A percentile compares a stretch with the other conserved stretches of the same genome.
These are phyloP conservation scores for Brachypodius melanocephalos DNA, from an alignment of 2,113 vertebrate genomes.

Conservation along the genomic window DNA sequence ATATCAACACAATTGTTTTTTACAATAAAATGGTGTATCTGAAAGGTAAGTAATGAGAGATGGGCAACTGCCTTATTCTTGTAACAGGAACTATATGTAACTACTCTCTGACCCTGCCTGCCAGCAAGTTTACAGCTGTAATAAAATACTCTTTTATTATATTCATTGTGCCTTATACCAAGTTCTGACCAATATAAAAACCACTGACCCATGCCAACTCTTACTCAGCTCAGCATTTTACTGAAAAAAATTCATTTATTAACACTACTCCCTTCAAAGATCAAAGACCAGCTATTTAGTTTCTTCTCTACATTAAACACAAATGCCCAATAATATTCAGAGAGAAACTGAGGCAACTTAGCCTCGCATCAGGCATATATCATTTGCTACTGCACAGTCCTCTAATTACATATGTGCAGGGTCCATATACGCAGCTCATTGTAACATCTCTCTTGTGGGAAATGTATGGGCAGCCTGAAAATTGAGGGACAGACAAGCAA, in stretches of 20 bases:
- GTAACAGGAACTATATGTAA: background rate
- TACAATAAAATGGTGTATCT: background rate
- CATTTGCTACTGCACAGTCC: background rate
- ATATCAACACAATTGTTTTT: background rate
- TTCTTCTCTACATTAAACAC: background rate
- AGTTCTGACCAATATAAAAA: background rate
- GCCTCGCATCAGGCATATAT: background rate
- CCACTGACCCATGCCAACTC: accelerated
- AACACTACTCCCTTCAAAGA: background rate
- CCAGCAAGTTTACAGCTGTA: background rate
- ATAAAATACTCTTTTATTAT: background rate
- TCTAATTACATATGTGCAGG: background rate
- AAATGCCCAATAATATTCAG: background rate
- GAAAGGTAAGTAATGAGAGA: background rate
- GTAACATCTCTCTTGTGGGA: background rate
- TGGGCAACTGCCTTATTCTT: background rate
- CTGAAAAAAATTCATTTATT: background rate
- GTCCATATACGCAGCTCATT: background rate
- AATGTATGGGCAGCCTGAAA: background rate
- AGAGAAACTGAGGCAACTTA: background rate
- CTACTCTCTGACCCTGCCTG: background rate
- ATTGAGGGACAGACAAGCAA: background rate
- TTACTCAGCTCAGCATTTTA: background rate
- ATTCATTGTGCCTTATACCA: background rate
- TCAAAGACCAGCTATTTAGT: background rate